Evolutionary conservation across 2,797 vertebrate genomes (phyloP).

Genomic region (Arctocebus calabarensis): DNA sequence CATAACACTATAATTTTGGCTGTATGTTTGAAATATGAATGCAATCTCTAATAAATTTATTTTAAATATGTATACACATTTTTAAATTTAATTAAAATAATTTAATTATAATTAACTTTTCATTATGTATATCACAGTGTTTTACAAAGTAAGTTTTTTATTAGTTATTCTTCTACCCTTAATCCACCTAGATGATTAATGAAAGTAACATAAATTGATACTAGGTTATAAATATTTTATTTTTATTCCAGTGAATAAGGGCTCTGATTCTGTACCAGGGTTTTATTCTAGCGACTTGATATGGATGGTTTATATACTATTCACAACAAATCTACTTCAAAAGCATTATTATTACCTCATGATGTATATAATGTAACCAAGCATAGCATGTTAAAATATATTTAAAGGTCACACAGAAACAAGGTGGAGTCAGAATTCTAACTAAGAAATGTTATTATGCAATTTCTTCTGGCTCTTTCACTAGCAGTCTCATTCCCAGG

Average conservation of each 20-base stretch:
- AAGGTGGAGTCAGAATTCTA: not conserved
- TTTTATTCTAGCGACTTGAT: not conserved
- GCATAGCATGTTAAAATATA: not conserved
- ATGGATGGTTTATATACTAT: not conserved
- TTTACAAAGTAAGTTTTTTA: not conserved
- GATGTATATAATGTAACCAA: not conserved
- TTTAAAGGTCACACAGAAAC: not conserved
- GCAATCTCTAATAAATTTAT: not conserved
- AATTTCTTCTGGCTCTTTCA: not conserved
- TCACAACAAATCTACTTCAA: not conserved
- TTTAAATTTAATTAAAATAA: not conserved
- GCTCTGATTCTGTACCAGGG: not conserved
- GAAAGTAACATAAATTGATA: slow-evolving; percentile 21
- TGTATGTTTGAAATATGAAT: not conserved
- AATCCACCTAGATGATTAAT: not conserved
- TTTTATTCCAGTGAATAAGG: not conserved
- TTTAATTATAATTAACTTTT: slow-evolving; percentile 15
- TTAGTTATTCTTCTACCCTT: not conserved
- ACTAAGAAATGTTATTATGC: not conserved
- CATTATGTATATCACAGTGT: not conserved
- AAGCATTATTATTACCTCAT: not conserved
- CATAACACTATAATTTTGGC: not conserved
- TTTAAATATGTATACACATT: not conserved
- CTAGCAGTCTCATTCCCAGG: not conserved
- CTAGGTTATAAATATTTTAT: slow-evolving; percentile 44